These are phyloP conservation scores for Watersipora subatra DNA, from an alignment of 1,140 invertebrate genomes.

Conservation along the genomic window DNA sequence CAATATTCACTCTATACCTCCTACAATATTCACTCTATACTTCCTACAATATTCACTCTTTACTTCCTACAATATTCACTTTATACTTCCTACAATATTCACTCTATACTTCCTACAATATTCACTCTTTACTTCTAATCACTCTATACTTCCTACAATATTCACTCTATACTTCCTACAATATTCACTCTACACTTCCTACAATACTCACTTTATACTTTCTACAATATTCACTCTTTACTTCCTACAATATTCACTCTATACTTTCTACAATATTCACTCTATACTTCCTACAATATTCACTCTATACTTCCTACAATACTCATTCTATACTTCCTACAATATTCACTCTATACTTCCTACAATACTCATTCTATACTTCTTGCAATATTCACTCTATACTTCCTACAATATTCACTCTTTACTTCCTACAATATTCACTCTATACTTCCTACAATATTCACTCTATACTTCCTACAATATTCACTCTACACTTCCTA, in stretches of 20 bases:
- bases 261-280: neutral
- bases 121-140: conserved; percentile 2
- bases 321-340: neutral
- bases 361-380: conserved; percentile 1
- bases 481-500: conserved; percentile 1
- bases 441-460: conserved; percentile 4
- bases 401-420: conserved; percentile 1
- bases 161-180: conserved; percentile 4
- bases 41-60: neutral
- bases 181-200: neutral
- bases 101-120: neutral
- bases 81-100: conserved; percentile 4
- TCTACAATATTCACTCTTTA: neutral
- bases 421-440: neutral
- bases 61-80: neutral
- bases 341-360: neutral
- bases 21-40: neutral
- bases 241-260: neutral
- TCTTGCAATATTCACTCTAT: neutral
- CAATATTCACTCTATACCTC: neutral
- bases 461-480: neutral
- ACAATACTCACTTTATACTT: neutral
- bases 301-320: conserved; percentile 5
- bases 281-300: neutral
- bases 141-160: neutral